Evolutionary conservation across 2,113 vertebrate genomes (phyloP).

Genomic region (Chionodraco myersi): DNA sequence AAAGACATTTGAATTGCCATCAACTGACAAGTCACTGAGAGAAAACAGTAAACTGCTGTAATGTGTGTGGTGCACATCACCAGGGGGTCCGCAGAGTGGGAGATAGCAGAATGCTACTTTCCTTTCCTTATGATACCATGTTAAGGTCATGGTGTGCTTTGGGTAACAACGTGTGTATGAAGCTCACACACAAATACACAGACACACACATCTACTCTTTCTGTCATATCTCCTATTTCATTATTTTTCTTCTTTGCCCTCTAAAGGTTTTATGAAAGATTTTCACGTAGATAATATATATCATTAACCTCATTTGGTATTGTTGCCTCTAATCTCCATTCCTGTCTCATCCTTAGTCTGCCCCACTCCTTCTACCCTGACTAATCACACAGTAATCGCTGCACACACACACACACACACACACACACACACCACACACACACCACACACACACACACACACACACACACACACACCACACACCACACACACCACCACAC

Average conservation of each 20-base stretch:
- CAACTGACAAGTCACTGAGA: slow-evolving; percentile 28
- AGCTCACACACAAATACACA: not conserved
- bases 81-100: slow-evolving; percentile 37
- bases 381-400: slow-evolving; percentile 67
- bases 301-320: slow-evolving; percentile 69
- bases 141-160: slow-evolving; percentile 66
- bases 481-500: too few relatives aligned
- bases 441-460: slow-evolving; percentile 28
- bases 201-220: not conserved
- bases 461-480: slow-evolving; percentile 34
- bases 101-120: slow-evolving; percentile 61
- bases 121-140: slow-evolving; percentile 54
- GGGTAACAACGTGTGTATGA: slow-evolving; percentile 48
- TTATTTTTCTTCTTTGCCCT: not conserved
- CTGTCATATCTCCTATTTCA: slow-evolving; percentile 11
- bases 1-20: slow-evolving; percentile 34
- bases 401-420: slow-evolving; percentile 19
- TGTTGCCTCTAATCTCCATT: slow-evolving; percentile 56
- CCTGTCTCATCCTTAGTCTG: slow-evolving; percentile 57
- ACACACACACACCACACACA: slow-evolving; percentile 35
- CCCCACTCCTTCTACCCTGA: slow-evolving; percentile 57
- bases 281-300: slow-evolving; percentile 41
- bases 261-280: slow-evolving; percentile 40
- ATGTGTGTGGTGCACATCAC: slow-evolving; percentile 36
- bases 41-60: slow-evolving; percentile 29